These are phyloP conservation scores for Pollimyrus isidori DNA, from an alignment of 2,113 vertebrate genomes.

Conservation along the genomic window DNA sequence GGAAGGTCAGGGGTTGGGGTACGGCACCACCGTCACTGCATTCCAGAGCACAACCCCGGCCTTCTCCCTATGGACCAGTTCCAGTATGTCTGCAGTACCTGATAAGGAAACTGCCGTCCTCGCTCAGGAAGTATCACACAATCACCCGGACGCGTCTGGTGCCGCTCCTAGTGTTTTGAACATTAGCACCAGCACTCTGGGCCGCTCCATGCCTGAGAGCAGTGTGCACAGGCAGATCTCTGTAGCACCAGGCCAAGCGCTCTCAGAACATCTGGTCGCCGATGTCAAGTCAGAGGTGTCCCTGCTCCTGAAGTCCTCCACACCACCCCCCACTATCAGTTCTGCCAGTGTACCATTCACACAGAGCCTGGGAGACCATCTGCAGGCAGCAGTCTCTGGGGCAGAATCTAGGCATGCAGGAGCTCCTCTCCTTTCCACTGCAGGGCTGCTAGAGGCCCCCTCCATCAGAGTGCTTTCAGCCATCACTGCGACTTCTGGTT, in stretches of 20 bases:
- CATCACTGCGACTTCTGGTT: not conserved
- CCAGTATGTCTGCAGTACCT: slow-evolving; percentile 34
- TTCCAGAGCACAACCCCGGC: slow-evolving; percentile 12
- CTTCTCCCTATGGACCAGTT: slow-evolving; percentile 33
- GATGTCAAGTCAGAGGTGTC: not conserved
- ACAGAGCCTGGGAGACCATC: not conserved
- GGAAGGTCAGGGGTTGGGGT: slow-evolving; percentile 31
- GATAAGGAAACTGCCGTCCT: slow-evolving; percentile 52
- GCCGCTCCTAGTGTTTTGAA: not conserved
- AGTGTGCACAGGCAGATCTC: slow-evolving; percentile 1
- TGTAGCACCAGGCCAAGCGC: not conserved
- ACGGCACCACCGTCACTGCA: slow-evolving; percentile 8
- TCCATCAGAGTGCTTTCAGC: not conserved
- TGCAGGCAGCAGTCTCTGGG: not conserved
- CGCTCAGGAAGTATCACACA: slow-evolving; percentile 65
- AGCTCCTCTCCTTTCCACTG: not conserved
- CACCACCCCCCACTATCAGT: not conserved
- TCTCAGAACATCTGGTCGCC: not conserved
- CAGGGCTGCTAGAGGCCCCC: not conserved
- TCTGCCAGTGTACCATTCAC: not conserved
- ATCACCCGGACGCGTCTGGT: slow-evolving; percentile 62
- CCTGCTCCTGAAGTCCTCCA: not conserved
- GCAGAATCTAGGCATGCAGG: not conserved
- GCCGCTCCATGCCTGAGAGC: not conserved
- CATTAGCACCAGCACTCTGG: not conserved